These are phyloP conservation scores for Gonatopus flavifemur DNA, from an alignment of 1,140 invertebrate genomes.

Conservation along the genomic window DNA sequence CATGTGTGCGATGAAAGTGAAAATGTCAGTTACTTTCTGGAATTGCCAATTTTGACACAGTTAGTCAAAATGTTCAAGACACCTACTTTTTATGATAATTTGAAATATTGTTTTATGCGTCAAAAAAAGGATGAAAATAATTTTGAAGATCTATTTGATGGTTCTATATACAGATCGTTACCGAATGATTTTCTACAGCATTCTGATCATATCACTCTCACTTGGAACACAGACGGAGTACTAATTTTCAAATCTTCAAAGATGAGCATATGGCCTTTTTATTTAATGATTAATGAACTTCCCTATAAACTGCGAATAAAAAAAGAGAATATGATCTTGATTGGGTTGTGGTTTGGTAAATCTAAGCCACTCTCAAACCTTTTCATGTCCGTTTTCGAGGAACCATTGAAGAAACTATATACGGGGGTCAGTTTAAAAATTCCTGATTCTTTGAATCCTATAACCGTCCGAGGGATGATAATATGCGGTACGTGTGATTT, in stretches of 20 bases:
- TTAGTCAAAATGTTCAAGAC: not conserved
- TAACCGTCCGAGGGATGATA: not conserved
- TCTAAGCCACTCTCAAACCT: constrained; percentile 1
- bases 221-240: no score
- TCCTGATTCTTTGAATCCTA: not conserved
- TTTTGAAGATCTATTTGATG: constrained; percentile 7
- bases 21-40: not conserved
- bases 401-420: constrained; percentile 3
- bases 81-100: not conserved
- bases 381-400: not conserved
- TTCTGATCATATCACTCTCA: not conserved
- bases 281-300: constrained; percentile 3
- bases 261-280: constrained; percentile 7
- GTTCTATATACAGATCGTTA: no score
- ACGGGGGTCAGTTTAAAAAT: not conserved
- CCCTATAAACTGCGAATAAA: not conserved
- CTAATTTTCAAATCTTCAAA: constrained; percentile 9
- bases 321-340: constrained; percentile 1
- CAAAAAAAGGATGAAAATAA: not conserved
- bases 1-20: no score
- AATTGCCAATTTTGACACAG: not conserved
- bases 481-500: constrained; percentile 4
- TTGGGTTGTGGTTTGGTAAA: constrained; percentile 1
- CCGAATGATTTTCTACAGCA: not conserved
- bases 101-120: not conserved